These are phyloP conservation scores for Xestia xanthographa DNA, from an alignment of 2,888 invertebrate species.

Conservation along the genomic window DNA sequence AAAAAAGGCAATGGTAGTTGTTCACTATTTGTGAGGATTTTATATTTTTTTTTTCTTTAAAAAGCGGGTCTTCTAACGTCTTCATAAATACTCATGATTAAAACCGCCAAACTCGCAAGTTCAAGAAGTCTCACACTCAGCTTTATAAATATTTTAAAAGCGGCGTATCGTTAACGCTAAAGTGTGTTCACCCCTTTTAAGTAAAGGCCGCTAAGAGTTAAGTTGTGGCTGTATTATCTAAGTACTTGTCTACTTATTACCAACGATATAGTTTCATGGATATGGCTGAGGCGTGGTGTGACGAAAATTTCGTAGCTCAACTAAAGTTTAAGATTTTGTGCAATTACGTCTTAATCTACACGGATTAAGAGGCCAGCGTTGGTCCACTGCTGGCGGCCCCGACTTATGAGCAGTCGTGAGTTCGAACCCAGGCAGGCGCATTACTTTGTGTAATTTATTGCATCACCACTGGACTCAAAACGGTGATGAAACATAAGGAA, in stretches of 20 bases:
- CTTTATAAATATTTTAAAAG: constrained; percentile 81
- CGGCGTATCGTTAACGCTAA: constrained; percentile 80
- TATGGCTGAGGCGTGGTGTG: background rate
- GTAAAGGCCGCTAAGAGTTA: constrained; percentile 85
- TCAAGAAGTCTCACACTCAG: constrained; percentile 73
- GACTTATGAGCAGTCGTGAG: too few species aligned
- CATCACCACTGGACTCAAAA: too few species aligned
- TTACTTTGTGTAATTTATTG: too few species aligned
- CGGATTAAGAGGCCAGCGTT: too few species aligned
- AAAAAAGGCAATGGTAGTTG: background rate
- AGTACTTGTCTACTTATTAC: constrained; percentile 58
- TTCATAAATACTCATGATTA: constrained; percentile 38
- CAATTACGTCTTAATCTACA: background rate
- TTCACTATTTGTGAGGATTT: too few species aligned
- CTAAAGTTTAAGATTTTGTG: background rate
- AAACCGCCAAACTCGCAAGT: constrained; percentile 64
- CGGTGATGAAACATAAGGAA: too few species aligned
- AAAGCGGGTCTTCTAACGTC: background rate
- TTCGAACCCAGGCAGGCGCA: too few species aligned
- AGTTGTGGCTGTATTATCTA: constrained; percentile 77
- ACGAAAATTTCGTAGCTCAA: background rate
- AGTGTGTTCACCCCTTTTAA: constrained; percentile 90
- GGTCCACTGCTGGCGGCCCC: too few species aligned
- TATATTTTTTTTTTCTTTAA: background rate
- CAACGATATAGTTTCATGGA: constrained; percentile 47